Evolutionary conservation across 2,797 vertebrate species (phyloP), one percentile per base, ranked within the genome.

Genomic region (Rhodeus uyekii): DNA sequence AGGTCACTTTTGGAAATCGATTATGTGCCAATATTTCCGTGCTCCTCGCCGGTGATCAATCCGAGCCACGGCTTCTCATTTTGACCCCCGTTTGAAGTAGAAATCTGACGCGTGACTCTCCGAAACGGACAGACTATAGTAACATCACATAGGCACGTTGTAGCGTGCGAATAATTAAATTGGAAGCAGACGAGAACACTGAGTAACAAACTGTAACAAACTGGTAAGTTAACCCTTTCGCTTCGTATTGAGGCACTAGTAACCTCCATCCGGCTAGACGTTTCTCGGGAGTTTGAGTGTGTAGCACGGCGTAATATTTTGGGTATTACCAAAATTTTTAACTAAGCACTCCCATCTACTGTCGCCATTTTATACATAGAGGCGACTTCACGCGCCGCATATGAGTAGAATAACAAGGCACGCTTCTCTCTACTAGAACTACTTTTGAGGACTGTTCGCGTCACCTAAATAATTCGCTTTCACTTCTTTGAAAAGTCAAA

Each of bases 311-410:
- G 42, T 63, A 55, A 80, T 44, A 68, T 80, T 73, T 79, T 64
- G 84, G 60, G 76, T 82, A 86, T 83, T 85, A 85, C 74, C 76
- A 83, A 92, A 92, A 50, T 88, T 85, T 91, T 89, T 91, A 87
- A 89, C 82, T 90, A 84, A 76, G 87, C 89, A 83, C 87, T 89
- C 87, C 93, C 91, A 91, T 93, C 91, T 93, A 92, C 93, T 95
- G 94, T 95, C 94, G 94, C 94, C 94, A 95, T 95, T 95, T 95
- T 95, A 94, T 93, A 94, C 92, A 93, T 93, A 91, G 73, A 69
- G 93, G 92, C 92, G 93, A 95, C 94, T 94, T 94, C 90, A 93
- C 93, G 90, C 92, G 88, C 84, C 89, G 92, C 88, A 91, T 90
- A 89, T 90, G 86, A 91, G 91, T 92, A 90, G 89, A 90, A 88